These are phyloP conservation scores for Desmophyllum pertusum DNA, from an alignment of 92 coral and sea anemone species.

Conservation along the genomic window DNA sequence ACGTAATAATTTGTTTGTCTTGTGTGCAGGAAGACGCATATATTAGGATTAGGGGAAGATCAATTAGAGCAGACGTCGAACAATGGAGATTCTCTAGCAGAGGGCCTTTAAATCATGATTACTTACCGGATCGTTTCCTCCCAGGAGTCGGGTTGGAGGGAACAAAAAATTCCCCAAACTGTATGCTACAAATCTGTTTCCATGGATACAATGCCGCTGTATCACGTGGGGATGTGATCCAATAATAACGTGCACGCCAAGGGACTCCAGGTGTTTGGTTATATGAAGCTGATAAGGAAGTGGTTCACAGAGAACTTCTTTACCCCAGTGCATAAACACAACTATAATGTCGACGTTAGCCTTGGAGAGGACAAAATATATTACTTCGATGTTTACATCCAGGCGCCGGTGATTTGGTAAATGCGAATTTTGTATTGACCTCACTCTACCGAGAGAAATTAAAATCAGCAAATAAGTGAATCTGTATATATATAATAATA, in stretches of 20 bases:
- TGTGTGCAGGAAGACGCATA: no score
- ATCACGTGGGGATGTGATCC: slow-evolving; percentile 71
- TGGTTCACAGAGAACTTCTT: slow-evolving; percentile 23
- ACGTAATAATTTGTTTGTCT: no score
- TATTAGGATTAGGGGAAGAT: no score
- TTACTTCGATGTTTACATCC: no score
- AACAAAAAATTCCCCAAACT: slow-evolving; percentile 70
- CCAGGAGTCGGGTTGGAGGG: slow-evolving; percentile 16
- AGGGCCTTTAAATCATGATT: no score
- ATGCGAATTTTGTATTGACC: no score
- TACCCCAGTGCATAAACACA: slow-evolving; percentile 78
- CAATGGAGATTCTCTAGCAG: no score
- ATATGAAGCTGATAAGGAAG: slow-evolving; percentile 37
- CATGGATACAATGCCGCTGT: slow-evolving; percentile 53
- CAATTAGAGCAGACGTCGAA: no score
- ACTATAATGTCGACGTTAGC: slow-evolving; percentile 58
- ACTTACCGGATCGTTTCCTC: slow-evolving; percentile 31
- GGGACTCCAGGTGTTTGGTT: slow-evolving; percentile 45
- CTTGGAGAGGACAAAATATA: background rate
- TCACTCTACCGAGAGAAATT: no score
- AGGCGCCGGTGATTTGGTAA: no score
- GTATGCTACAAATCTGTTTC: slow-evolving; percentile 46
- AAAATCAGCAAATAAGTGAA: no score
- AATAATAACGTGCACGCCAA: slow-evolving; percentile 69
- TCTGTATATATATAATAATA: no score